These are phyloP conservation scores for Tupiocoris notatus DNA, from an alignment of 2,888 invertebrate species.

Conservation along the genomic window DNA sequence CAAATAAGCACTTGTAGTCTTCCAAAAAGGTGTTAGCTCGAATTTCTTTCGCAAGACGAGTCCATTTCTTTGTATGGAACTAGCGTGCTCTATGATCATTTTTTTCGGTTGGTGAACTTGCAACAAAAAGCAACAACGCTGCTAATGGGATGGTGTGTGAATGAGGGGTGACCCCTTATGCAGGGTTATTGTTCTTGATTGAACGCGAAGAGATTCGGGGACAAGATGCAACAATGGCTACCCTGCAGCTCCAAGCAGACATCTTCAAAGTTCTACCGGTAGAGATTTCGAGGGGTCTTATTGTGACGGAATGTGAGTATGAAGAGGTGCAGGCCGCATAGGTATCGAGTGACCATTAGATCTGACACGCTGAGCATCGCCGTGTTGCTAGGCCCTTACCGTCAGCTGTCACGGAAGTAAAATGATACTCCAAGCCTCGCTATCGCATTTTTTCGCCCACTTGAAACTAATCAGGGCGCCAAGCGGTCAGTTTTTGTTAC, in stretches of 20 bases:
- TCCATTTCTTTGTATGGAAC: too few species aligned
- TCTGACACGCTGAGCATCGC: slow-evolving; percentile 17
- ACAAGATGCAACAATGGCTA: background rate
- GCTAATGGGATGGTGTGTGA: too few species aligned
- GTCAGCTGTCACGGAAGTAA: slow-evolving; percentile 36
- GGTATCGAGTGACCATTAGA: slow-evolving; percentile 43
- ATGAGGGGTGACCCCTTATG: background rate
- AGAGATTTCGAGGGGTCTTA: background rate
- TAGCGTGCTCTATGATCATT: background rate
- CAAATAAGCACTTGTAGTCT: background rate
- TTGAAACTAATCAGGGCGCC: slow-evolving; percentile 38
- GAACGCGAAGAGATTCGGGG: background rate
- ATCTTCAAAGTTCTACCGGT: background rate
- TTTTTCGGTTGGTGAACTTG: background rate
- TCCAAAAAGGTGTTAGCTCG: background rate
- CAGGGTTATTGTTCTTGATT: background rate
- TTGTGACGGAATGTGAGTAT: background rate
- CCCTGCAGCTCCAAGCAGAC: background rate
- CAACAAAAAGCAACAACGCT: background rate
- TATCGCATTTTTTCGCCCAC: background rate
- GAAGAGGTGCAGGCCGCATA: slow-evolving; percentile 20
- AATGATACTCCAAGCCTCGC: slow-evolving; percentile 14
- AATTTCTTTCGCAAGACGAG: background rate
- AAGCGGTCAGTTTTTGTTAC: slow-evolving; percentile 26
- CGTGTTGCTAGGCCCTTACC: too few species aligned